Conservation (phyloP, 2,797 vertebrate genomes). For the Mycteria americana region DNA sequence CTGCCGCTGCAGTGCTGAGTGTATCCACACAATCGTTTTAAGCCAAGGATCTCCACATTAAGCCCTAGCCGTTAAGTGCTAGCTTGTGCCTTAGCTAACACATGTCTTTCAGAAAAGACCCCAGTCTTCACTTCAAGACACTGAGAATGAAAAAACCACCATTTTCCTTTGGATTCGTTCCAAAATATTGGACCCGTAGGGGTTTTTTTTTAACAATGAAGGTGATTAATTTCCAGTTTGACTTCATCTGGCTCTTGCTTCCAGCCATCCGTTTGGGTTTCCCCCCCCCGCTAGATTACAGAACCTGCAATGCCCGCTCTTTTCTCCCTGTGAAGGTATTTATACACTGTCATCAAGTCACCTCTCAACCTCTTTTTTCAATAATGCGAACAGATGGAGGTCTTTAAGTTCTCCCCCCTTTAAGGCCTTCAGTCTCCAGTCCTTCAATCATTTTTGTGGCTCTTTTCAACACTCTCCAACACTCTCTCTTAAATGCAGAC, state of each 20-base stretch:
- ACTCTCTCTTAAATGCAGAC: not conserved
- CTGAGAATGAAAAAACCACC: rapidly evolving
- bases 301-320: not conserved
- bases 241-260: conserved; percentile 12
- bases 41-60: not conserved
- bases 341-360: conserved; percentile 39
- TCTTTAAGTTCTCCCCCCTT: conserved; percentile 2
- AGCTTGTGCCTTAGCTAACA: not conserved
- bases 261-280: not conserved
- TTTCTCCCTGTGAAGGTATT: not conserved
- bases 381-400: conserved; percentile 47
- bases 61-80: not conserved
- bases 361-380: conserved; percentile 22
- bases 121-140: not conserved
- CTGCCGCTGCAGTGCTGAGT: not conserved
- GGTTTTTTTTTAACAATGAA: not conserved
- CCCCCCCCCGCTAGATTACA: not conserved
- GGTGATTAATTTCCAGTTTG: conserved; percentile 10
- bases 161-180: not conserved
- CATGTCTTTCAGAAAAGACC: not conserved
- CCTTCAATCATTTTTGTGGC: conserved; percentile 35
- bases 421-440: not conserved
- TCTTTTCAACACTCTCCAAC: conserved; percentile 25
- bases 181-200: not conserved
- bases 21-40: not conserved